A percentile compares a stretch with the other conserved stretches of the same genome.
Evolutionary conservation across 2,113 vertebrate genomes (phyloP).

Genomic region (Castor canadensis): DNA sequence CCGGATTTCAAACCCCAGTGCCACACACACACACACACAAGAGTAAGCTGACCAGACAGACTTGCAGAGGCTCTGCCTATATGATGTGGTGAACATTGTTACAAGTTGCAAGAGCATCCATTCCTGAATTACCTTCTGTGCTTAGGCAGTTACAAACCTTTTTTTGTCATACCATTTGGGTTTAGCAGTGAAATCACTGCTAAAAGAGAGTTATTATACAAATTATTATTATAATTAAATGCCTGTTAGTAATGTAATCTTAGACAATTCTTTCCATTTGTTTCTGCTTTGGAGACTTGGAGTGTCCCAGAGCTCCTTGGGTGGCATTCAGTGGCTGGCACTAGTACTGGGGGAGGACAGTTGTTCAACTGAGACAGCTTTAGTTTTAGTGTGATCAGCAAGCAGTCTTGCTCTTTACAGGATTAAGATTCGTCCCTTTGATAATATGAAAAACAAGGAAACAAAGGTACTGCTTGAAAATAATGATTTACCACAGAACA

Average conservation of each 20-base stretch:
- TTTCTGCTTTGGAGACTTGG: constrained; percentile 25
- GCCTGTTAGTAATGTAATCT: constrained; percentile 34
- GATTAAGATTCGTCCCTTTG: constrained; percentile 48
- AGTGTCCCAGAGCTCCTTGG: not conserved
- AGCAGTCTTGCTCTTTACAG: not conserved
- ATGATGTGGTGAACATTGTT: not conserved
- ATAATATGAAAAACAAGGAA: constrained; percentile 49
- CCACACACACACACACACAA: too few species aligned
- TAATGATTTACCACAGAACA: constrained; percentile 53
- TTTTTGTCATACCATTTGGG: not conserved
- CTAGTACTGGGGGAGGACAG: not conserved
- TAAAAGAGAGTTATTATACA: not conserved
- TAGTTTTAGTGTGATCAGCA: not conserved
- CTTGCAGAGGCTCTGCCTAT: not conserved
- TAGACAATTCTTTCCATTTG: not conserved
- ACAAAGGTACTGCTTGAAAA: constrained; percentile 37
- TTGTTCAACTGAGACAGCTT: not conserved
- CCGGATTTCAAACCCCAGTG: not conserved
- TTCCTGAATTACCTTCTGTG: not conserved
- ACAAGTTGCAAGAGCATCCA: not conserved
- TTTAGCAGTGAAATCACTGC: not conserved
- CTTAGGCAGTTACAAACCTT: not conserved
- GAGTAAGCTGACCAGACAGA: not conserved
- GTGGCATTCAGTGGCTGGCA: not conserved
- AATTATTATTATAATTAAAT: constrained; percentile 32